Evolutionary conservation across 2,797 vertebrate species (phyloP).

Genomic region (Vireo griseus): DNA sequence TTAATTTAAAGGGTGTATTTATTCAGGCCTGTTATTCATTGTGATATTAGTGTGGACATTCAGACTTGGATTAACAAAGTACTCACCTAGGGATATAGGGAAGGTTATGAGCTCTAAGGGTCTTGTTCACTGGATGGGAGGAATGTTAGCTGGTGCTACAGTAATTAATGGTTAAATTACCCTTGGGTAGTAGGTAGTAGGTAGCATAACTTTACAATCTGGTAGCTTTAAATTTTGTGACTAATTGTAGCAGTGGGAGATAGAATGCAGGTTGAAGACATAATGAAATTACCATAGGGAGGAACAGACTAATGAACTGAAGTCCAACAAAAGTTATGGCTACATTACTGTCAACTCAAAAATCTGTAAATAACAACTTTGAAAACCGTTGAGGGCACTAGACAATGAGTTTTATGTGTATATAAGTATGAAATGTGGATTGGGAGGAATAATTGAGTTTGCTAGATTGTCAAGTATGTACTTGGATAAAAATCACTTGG

Average conservation of each 20-base stretch:
- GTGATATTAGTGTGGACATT: background rate
- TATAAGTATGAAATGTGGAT: background rate
- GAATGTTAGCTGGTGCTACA: background rate
- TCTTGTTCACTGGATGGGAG: background rate
- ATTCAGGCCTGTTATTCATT: background rate
- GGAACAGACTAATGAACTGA: constrained; percentile 29
- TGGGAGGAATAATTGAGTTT: constrained; percentile 9
- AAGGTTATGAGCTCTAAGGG: background rate
- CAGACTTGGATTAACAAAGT: background rate
- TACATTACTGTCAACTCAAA: constrained; percentile 10
- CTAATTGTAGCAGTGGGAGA: constrained; percentile 31
- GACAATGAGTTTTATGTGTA: constrained; percentile 16
- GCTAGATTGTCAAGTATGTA: background rate
- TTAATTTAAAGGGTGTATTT: background rate
- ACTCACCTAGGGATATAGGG: background rate
- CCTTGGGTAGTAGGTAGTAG: constrained; percentile 30
- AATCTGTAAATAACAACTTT: constrained; percentile 45
- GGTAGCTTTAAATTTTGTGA: constrained; percentile 42
- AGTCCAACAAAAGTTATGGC: constrained; percentile 43
- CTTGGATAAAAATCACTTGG: background rate
- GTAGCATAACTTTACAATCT: constrained; percentile 57
- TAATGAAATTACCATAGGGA: constrained; percentile 50
- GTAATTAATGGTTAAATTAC: constrained; percentile 63
- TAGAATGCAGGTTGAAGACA: constrained; percentile 43
- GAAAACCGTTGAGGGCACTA: background rate